A percentile compares a stretch with the other conserved stretches of the same genome.
These are phyloP conservation scores for Cylas formicarius DNA, from an alignment of 1,140 invertebrate species.

Conservation along the genomic window DNA sequence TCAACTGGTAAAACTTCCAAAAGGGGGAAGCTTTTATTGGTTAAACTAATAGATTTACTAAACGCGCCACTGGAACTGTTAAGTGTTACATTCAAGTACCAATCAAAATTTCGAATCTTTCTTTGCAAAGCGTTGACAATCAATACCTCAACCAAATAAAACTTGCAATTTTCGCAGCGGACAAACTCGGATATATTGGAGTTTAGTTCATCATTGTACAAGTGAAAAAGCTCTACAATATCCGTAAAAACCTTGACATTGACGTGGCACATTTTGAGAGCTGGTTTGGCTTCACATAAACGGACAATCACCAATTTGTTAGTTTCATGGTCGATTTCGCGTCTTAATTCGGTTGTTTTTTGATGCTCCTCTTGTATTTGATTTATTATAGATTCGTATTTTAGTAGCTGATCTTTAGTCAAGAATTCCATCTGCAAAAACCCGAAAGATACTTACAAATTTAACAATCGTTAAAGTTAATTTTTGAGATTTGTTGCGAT, in stretches of 20 bases:
- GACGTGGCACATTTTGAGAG: constrained; percentile 16
- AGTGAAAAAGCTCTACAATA: constrained; percentile 13
- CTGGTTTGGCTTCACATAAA: constrained; percentile 7
- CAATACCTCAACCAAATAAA: constrained; percentile 22
- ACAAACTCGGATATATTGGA: constrained; percentile 2
- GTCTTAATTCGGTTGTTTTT: constrained; percentile 11
- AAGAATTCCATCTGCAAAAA: constrained; percentile 22
- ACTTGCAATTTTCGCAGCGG: constrained; percentile 17
- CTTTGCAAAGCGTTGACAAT: constrained; percentile 10
- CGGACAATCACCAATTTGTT: constrained; percentile 13
- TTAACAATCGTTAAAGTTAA: too few relatives aligned
- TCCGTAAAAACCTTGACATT: constrained; percentile 24
- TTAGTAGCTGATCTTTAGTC: constrained; percentile 6
- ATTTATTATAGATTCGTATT: constrained; percentile 19
- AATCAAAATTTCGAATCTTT: constrained; percentile 11
- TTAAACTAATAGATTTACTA: constrained; percentile 9
- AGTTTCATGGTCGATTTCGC: constrained; percentile 15
- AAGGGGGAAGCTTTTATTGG: too few relatives aligned
- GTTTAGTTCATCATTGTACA: constrained; percentile 19
- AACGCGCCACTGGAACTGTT: constrained; percentile 5
- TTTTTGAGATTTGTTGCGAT: too few relatives aligned
- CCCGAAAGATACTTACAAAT: constrained; percentile 3
- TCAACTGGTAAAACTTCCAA: constrained; percentile 17
- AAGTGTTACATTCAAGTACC: constrained; percentile 14
- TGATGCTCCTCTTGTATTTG: constrained; percentile 23